phyloP scores from a whole-genome alignment of 1,140 invertebrate genomes.

The Caenorhabditis briggsae region DNA sequence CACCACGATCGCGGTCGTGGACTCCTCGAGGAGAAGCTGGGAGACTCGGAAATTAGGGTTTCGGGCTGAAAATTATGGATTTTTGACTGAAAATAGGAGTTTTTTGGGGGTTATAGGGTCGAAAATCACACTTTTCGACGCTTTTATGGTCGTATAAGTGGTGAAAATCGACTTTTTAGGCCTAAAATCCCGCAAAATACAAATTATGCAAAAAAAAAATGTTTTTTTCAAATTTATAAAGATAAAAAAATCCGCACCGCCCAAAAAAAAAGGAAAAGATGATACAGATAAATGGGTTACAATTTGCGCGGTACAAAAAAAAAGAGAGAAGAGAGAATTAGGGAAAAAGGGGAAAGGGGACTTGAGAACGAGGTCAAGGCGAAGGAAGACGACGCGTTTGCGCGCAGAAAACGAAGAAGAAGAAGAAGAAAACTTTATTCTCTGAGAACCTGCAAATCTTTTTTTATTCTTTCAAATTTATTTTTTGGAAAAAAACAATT shows the following conservation, averaged over 20 bases:
- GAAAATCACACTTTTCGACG: too few species aligned
- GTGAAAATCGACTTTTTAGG: too few species aligned
- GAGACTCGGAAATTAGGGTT: neutral
- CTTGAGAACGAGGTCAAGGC: conserved; percentile 19
- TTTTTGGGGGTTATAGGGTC: too few species aligned
- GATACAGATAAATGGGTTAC: neutral
- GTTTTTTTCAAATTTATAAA: too few species aligned
- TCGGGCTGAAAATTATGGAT: too few species aligned
- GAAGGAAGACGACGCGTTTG: neutral
- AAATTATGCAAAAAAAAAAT: too few species aligned
- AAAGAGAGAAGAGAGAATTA: neutral
- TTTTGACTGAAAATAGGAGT: too few species aligned
- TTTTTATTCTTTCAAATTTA: too few species aligned
- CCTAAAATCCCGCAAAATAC: too few species aligned
- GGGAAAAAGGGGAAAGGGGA: neutral
- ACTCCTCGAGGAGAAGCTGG: conserved; percentile 23
- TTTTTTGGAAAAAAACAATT: neutral
- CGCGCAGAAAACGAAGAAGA: neutral
- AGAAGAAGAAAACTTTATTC: neutral
- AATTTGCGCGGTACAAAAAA: neutral
- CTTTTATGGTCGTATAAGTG: too few species aligned
- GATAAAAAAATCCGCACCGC: too few species aligned
- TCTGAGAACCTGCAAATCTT: neutral
- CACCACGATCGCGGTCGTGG: conserved; percentile 5
- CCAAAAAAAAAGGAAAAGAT: too few species aligned